Evolutionary conservation across 2,797 vertebrate species (phyloP), one percentile per base, ranked within the genome.

Genomic region (Pelobates cultripes): DNA sequence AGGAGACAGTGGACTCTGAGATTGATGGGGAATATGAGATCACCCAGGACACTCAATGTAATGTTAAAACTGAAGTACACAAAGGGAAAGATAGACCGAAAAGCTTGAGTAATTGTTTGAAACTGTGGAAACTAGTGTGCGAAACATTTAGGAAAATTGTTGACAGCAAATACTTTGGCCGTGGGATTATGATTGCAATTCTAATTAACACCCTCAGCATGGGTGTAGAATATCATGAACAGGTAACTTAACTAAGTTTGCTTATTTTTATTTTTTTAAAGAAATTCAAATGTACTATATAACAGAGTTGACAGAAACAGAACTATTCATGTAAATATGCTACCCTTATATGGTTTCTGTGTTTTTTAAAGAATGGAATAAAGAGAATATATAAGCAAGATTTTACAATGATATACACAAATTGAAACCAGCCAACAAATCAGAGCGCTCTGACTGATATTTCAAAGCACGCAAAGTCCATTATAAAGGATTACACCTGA

Each of bases 11-110:
- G 0, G 97, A 99, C 87, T 98, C 97, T 0, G 98, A 99, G 92
- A 99, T 96, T 0, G 98, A 99, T 15, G 96, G 94, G 0, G 91
- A 97, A 0, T 98, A 97, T 0, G 98, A 99, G 88, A 96, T 98
- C 89, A 97, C 94, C 0, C 97, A 97, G 89, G 98, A 98, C 0
- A 88, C 93, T 79, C 97, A 95, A 86, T 96, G 94, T 85, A 87
- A 88, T 0, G 94, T 94, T 73, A 89, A 88, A 71, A 81, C 94
- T 55, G 96, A 97, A 86, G 91, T 93, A 0, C 92, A 94, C 17
- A 82, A 85, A 42, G 83, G 85, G 55, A 95, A 94, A 83, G 88
- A 91, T 69, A 88, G 77, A 10, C 87, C 83, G 51, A 94, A 88
- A 82, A 93, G 86, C 0, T 89, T 82, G 2, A 79, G 81, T 70